phyloP scores from a whole-genome alignment of 2,888 invertebrate species.

The Epinotia brunnichana region DNA sequence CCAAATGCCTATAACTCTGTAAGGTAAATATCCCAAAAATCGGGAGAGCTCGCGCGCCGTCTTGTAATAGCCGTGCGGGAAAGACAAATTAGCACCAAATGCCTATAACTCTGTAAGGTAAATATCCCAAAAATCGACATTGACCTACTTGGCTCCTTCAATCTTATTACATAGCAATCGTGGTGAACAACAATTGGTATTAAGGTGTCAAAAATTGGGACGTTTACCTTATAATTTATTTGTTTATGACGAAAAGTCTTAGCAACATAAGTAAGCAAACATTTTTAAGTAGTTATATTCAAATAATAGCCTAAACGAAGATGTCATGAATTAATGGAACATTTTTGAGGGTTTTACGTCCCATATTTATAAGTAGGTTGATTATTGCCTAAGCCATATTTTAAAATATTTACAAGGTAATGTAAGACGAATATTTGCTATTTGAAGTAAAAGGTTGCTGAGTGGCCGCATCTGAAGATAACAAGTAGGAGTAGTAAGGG shows the following conservation, averaged over 20 bases:
- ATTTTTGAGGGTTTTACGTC: neutral
- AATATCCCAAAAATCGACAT: no score
- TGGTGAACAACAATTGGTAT: no score
- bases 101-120: no score
- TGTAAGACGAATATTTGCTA: conserved; percentile 73
- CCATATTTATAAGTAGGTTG: neutral
- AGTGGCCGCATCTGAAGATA: conserved; percentile 61
- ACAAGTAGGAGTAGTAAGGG: conserved; percentile 69
- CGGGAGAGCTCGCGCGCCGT: no score
- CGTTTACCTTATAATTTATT: neutral
- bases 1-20: no score
- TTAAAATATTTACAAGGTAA: conserved; percentile 63
- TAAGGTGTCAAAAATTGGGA: no score
- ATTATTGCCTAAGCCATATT: neutral
- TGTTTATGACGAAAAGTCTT: neutral
- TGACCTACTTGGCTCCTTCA: no score
- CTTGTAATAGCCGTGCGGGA: no score
- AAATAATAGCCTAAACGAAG: neutral
- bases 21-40: no score
- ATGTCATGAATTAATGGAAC: neutral
- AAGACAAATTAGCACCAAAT: no score
- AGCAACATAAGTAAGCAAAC: neutral
- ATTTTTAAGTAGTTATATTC: neutral
- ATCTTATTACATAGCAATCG: no score
- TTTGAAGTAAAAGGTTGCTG: conserved; percentile 59